A percentile compares a stretch with the other conserved stretches of the same genome.
Conservation (phyloP, 2,888 invertebrate genomes). For the Dicyrtomina minuta region DNA sequence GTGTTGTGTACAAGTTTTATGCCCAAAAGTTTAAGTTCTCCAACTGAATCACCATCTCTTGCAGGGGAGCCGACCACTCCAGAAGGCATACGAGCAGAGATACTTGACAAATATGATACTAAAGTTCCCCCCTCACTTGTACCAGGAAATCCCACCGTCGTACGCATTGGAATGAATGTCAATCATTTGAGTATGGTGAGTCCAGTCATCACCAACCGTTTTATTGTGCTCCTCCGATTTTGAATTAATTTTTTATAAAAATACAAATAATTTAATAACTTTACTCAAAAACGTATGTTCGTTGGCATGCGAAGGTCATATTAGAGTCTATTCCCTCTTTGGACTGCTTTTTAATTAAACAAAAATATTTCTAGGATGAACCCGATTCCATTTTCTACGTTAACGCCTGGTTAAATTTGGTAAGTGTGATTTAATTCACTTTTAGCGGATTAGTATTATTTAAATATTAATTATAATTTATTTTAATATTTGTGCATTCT, state of each 20-base stretch:
- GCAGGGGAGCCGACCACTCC: not conserved
- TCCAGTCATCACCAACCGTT: not conserved
- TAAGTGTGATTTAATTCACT: not conserved
- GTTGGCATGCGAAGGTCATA: no score
- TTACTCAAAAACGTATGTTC: no score
- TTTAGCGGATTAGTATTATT: not conserved
- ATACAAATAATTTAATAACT: no score
- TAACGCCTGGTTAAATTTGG: slow-evolving; percentile 57
- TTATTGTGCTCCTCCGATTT: not conserved
- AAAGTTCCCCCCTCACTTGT: slow-evolving; percentile 37
- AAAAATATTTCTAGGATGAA: slow-evolving; percentile 61
- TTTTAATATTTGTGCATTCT: no score
- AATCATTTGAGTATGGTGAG: slow-evolving; percentile 48
- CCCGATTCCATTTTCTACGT: slow-evolving; percentile 64
- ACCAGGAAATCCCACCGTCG: slow-evolving; percentile 30
- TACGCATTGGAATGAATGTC: slow-evolving; percentile 44
- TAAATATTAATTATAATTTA: slow-evolving; percentile 1
- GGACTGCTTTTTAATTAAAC: not conserved
- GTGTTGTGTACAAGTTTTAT: no score
- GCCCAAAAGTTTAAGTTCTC: not conserved
- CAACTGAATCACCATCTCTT: not conserved
- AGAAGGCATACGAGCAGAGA: slow-evolving; percentile 19
- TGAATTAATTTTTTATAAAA: not conserved
- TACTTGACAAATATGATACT: slow-evolving; percentile 45
- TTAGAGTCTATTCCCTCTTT: no score